A percentile compares a stretch with the other conserved stretches of the same genome.
phyloP scores from a whole-genome alignment of 2,888 invertebrate genomes.

The Microplitis deprimator region DNA sequence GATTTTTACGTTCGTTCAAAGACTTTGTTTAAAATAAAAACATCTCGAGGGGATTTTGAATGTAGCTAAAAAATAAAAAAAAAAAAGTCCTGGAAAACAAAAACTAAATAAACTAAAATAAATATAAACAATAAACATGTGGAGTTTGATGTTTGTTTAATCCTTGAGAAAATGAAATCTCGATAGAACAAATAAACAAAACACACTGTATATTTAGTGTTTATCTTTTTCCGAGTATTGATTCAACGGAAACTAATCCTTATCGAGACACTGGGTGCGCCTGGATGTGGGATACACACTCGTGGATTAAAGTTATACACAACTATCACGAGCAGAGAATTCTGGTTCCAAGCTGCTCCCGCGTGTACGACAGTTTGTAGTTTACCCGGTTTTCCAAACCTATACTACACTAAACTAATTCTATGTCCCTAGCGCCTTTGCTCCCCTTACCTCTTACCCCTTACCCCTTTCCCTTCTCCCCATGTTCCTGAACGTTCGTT shows the following conservation, averaged over 20 bases:
- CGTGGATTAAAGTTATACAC: conserved; percentile 41
- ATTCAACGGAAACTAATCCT: neutral
- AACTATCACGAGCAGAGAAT: conserved; percentile 38
- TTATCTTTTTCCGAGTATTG: neutral
- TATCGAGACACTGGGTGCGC: neutral
- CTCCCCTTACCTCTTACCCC: conserved; percentile 8
- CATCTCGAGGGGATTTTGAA: no score
- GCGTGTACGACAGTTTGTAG: conserved; percentile 40
- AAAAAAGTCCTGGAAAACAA: neutral
- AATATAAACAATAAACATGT: neutral
- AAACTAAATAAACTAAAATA: neutral
- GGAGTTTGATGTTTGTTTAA: neutral
- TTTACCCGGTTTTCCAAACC: conserved; percentile 35
- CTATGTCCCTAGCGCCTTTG: neutral
- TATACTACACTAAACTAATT: conserved; percentile 13
- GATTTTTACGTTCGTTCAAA: no score
- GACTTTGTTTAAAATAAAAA: no score
- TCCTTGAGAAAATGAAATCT: neutral
- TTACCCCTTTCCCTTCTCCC: neutral
- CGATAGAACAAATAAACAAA: neutral
- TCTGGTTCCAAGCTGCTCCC: conserved; percentile 29
- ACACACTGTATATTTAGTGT: neutral
- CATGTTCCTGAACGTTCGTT: no score
- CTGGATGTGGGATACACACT: neutral
- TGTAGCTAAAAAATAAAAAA: neutral